Base-by-base conservation (phyloP, 2,797 vertebrate genomes). In the Poliocrania exsul region DNA sequence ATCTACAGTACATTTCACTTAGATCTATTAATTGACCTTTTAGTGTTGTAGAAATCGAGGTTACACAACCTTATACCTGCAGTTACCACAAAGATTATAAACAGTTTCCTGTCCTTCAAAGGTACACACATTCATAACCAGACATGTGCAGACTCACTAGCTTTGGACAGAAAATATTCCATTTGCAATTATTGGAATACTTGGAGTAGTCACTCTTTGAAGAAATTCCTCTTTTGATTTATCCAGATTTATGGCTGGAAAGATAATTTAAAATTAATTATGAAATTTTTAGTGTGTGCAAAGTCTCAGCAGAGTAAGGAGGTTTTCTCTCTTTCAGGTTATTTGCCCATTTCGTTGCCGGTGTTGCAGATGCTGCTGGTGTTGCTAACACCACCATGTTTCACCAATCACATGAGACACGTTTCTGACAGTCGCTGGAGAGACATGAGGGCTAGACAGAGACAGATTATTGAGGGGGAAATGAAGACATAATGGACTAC, bases 1-100 rank as follows among this genome's bases (percentile, higher is more conserved):
- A 94, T 70, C 66, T 77, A 73, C 58, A 65, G 51, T 49, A 64
- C 33, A 78, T 90, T 97, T 94, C 92, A 90, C 93, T 90, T 70
- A 50, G 91, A 74, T 94, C 88, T 80, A 94, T 95, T 93, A 94
- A 97, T 95, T 96, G 92, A 92, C n/a, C 16, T 94, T 96, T 96
- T 92, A 93, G 42, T 90, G 46, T 60, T 69, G 82, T 25, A 65
- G 71, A 66, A 92, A 95, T 50, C 65, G 42, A 47, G 56, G 72
- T 88, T 91, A 67, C 46, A 37, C 42, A 79, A 33, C 28, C 40
- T 37, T 25, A 25, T 49, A 60, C 66, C 38, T 65, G 42, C 56
- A 85, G 19, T 81, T 74, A 67, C 66, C 74, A 42, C 61, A 79
- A 74, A 95, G 71, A 96, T 90, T 88, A 65, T 90, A 61, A 93